These are phyloP conservation scores for Caradrina kadenii DNA, from an alignment of 2,888 invertebrate genomes.

Conservation along the genomic window DNA sequence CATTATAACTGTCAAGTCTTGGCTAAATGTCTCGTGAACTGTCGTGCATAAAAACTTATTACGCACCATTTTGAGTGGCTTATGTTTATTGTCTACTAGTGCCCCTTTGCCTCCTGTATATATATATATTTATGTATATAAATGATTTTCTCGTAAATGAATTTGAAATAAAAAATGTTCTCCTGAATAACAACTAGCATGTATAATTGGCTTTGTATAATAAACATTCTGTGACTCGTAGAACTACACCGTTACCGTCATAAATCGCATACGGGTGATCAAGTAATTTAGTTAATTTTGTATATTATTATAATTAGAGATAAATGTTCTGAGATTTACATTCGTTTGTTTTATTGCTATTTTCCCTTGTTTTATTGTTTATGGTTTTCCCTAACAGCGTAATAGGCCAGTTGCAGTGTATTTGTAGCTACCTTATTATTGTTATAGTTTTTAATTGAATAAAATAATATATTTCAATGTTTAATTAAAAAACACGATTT, in stretches of 20 bases:
- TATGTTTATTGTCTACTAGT: neutral
- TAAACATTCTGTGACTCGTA: conserved; percentile 42
- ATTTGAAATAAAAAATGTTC: neutral
- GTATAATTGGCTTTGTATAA: conserved; percentile 13
- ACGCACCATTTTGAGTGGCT: no score
- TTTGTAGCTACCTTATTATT: no score
- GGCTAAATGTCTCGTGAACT: neutral
- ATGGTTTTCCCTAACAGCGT: neutral
- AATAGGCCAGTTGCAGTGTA: no score
- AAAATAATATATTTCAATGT: no score
- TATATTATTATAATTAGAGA: conserved; percentile 74
- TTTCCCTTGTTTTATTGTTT: neutral
- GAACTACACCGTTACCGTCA: conserved; percentile 22
- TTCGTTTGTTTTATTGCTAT: conserved; percentile 13
- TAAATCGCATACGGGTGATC: conserved; percentile 59
- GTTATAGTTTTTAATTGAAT: no score
- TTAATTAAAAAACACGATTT: no score
- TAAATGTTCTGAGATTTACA: conserved; percentile 65
- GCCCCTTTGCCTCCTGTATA: conserved; percentile 7
- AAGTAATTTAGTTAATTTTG: conserved; percentile 72
- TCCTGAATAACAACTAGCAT: conserved; percentile 2
- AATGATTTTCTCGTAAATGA: neutral
- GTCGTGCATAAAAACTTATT: neutral
- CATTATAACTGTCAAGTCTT: no score
- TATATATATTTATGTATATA: conserved; percentile 12